Evolutionary conservation across 2,113 vertebrate genomes (phyloP), one percentile per base, ranked within the genome.

Genomic region (Lophius piscatorius): DNA sequence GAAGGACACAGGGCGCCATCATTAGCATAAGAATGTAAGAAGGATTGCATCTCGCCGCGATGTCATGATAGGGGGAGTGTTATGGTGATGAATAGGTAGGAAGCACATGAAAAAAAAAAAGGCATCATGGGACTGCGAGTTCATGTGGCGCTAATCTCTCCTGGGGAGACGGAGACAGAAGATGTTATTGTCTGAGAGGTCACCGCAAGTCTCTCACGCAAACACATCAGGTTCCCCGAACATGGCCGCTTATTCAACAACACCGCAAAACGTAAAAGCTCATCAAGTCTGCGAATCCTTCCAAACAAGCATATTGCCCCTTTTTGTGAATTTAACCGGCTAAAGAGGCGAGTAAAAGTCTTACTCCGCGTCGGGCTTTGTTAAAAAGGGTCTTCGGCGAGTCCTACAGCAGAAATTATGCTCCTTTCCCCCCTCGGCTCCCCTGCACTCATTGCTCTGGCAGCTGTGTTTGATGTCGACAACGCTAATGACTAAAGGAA

Each of bases 401-500:
- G 62, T 85, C 76, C 76, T 63, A 78, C 59, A 67, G 64, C 68
- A 78, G 63, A 60, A 65, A 72, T 55, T 26, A 42, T 36, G 65
- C 58, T 70, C 69, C 40, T 60, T 48, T 10, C 31, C 56, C 45
- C 26, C 44, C 54, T 34, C 42, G 34, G 4, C 41, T 60, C 9
- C 52, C 3, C 9, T 46, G 38, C 49, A 38, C 45, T 61, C 54
- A 41, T 26, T 41, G 63, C 80, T 69, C 39, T 26, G 33, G 68
- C 83, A 79, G 79, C 70, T 74, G 68, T 61, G 81, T 82, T 86
- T 88, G 84, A 86, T 86, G 83, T 84, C 33, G 45, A 85, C 85
- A 82, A 83, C 56, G 48, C 68, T 85, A 84, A 89, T 82, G 82
- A 86, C 78, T 76, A 82, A 79, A 85, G 80, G 82, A 88, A 87